Percentiles rank a stretch among this genome's conserved stretches.
phyloP scores from a whole-genome alignment of 1,140 invertebrate genomes.

The Magallana ariakensis region DNA sequence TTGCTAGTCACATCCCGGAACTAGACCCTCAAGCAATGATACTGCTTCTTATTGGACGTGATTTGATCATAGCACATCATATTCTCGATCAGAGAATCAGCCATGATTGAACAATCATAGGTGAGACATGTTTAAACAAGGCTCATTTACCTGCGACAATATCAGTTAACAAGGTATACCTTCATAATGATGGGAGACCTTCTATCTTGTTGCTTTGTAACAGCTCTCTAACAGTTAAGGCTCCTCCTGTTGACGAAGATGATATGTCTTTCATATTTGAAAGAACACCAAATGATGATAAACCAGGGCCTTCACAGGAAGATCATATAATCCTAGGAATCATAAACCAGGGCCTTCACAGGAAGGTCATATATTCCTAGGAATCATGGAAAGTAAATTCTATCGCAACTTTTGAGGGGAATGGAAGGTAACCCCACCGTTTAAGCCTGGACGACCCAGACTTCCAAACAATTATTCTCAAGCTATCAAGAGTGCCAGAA shows the following conservation, averaged over 20 bases:
- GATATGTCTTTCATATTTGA: constrained; percentile 6
- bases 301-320: too few species aligned
- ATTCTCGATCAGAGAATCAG: too few species aligned
- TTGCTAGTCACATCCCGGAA: constrained; percentile 17
- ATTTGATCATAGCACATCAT: too few species aligned
- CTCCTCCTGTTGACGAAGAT: background rate
- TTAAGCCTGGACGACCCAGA: constrained; percentile 24
- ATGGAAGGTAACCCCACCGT: constrained; percentile 44
- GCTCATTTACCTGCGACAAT: too few species aligned
- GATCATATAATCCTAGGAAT: too few species aligned
- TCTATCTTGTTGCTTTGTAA: constrained; percentile 15
- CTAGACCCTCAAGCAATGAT: too few species aligned
- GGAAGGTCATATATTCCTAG: constrained; percentile 33
- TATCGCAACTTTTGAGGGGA: background rate
- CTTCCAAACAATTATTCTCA: constrained; percentile 42
- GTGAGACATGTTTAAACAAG: too few species aligned
- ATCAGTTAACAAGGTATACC: too few species aligned
- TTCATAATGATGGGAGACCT: too few species aligned
- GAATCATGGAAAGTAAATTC: constrained; percentile 43
- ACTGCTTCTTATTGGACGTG: too few species aligned
- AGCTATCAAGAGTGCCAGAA: constrained; percentile 36
- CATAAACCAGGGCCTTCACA: constrained; percentile 44
- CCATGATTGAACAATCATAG: too few species aligned
- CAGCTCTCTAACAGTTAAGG: background rate
- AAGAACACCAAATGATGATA: constrained; percentile 29